phyloP scores from a whole-genome alignment of 1,140 invertebrate genomes.

The Leguminivora glycinivorella region DNA sequence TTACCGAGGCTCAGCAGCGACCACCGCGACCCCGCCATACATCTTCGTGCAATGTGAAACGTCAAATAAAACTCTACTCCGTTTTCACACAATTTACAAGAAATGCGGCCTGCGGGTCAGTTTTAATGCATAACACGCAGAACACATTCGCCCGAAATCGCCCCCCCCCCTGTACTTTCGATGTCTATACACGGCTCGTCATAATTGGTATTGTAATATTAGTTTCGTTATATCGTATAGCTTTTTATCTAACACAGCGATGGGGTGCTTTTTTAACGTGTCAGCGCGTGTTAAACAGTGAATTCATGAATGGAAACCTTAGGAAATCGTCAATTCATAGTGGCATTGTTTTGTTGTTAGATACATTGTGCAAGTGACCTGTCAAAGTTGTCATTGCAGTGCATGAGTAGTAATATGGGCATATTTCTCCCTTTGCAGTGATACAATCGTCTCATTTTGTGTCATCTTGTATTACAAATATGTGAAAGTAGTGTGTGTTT shows the following conservation, averaged over 20 bases:
- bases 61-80: conserved; percentile 68
- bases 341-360: conserved; percentile 24
- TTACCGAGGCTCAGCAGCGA: conserved; percentile 41
- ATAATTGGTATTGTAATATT: conserved; percentile 28
- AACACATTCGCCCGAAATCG: background rate
- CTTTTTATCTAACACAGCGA: background rate
- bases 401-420: background rate
- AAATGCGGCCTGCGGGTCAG: conserved; percentile 1
- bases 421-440: background rate
- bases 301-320: background rate
- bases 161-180: background rate
- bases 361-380: conserved; percentile 23
- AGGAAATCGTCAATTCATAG: background rate
- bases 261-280: background rate
- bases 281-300: background rate
- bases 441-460: background rate
- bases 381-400: conserved; percentile 13
- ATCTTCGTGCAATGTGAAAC: conserved; percentile 76
- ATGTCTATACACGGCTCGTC: background rate
- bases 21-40: conserved; percentile 72
- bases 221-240: conserved; percentile 15
- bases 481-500: conserved; percentile 34
- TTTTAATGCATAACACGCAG: conserved; percentile 1
- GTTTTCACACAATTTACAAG: conserved; percentile 38
- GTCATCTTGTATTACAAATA: conserved; percentile 32